Conservation (phyloP, 2,888 invertebrate genomes). For the Eupithecia inturbata region DNA sequence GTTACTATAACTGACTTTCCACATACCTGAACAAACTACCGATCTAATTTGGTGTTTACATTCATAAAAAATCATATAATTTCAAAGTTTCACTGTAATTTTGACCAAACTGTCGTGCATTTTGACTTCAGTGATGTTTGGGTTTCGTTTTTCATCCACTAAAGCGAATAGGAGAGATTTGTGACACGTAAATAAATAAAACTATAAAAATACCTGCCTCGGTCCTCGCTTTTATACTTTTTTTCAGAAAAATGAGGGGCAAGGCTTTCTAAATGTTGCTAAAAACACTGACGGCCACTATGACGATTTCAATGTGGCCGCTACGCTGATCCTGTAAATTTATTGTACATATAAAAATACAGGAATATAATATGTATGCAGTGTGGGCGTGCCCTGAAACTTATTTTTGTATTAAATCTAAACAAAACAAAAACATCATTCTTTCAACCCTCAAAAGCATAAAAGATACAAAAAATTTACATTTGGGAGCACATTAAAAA, state of each 20-base stretch:
- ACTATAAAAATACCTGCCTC: too few species aligned
- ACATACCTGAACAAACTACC: neutral
- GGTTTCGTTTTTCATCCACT: neutral
- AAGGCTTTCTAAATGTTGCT: too few species aligned
- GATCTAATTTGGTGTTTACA: neutral
- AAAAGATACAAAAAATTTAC: constrained; percentile 26
- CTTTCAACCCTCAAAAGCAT: constrained; percentile 9
- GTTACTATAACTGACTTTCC: neutral
- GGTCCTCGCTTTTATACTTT: too few species aligned
- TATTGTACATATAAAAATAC: too few species aligned
- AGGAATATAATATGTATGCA: too few species aligned
- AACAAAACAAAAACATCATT: neutral
- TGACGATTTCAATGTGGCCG: too few species aligned
- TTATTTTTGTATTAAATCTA: neutral
- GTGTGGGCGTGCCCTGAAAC: neutral
- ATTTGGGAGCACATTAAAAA: constrained; percentile 58
- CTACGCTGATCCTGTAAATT: too few species aligned
- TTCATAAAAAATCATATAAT: neutral
- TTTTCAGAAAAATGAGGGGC: too few species aligned
- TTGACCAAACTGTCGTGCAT: neutral
- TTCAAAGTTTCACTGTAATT: neutral
- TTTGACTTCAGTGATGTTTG: neutral
- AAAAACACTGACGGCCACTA: too few species aligned
- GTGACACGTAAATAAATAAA: too few species aligned
- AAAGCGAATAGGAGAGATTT: too few species aligned